Conservation (phyloP, 2,888 invertebrate genomes). For the Leptinotarsa juncta region DNA sequence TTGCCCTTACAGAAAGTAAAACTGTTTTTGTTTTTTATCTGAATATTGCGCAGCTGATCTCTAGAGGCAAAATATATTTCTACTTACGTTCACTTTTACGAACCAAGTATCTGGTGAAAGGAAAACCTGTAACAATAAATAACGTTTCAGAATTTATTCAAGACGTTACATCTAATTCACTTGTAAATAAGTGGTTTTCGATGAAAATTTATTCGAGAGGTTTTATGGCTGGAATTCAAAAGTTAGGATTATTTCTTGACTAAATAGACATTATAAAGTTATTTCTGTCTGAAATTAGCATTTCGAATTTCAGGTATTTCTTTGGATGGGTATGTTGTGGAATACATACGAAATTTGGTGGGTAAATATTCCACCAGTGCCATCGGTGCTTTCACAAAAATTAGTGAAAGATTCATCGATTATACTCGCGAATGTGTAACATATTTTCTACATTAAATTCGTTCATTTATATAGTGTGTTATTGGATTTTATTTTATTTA, state of each 20-base stretch:
- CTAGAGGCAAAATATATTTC: background rate
- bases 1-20: background rate
- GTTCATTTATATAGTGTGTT: too few species aligned
- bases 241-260: background rate
- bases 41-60: background rate
- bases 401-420: too few species aligned
- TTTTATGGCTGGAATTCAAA: background rate
- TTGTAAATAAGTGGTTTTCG: slow-evolving; percentile 24
- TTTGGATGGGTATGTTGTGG: background rate
- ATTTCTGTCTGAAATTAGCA: background rate
- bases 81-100: slow-evolving; percentile 21
- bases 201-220: slow-evolving; percentile 34
- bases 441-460: too few species aligned
- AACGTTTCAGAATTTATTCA: slow-evolving; percentile 24
- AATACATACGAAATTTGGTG: background rate
- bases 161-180: slow-evolving; percentile 27
- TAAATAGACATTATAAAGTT: background rate
- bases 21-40: background rate
- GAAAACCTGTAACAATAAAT: slow-evolving; percentile 31
- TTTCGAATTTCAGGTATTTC: background rate
- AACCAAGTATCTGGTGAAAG: slow-evolving; percentile 28
- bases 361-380: too few species aligned
- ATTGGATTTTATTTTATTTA: too few species aligned
- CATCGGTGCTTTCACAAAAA: too few species aligned
- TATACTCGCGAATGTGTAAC: too few species aligned